These are phyloP conservation scores for Aleiodes leptofemur DNA, from an alignment of 2,888 invertebrate genomes.

Conservation along the genomic window DNA sequence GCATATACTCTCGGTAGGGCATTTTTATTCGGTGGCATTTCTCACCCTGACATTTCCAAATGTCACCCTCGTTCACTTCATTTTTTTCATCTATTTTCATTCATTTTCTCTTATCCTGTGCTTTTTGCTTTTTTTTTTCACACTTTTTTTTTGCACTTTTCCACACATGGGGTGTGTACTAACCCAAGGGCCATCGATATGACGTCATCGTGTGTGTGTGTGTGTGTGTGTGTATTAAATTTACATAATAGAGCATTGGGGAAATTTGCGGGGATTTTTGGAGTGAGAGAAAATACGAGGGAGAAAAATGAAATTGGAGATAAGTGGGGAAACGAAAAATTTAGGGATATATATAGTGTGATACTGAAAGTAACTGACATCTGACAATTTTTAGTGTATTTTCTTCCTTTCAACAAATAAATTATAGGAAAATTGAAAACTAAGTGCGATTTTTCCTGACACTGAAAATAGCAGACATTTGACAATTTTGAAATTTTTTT, in stretches of 20 bases:
- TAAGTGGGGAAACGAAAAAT: conserved; percentile 17
- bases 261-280: too few species aligned
- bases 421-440: too few species aligned
- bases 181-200: conserved; percentile 42
- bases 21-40: conserved; percentile 60
- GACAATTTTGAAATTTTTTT: too few species aligned
- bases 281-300: too few species aligned
- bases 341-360: too few species aligned
- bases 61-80: conserved; percentile 53
- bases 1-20: conserved; percentile 42
- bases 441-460: too few species aligned
- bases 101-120: conserved; percentile 8
- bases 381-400: too few species aligned
- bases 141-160: conserved; percentile 41
- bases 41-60: conserved; percentile 66
- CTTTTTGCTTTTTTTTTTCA: conserved; percentile 38
- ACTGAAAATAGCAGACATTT: too few species aligned
- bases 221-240: conserved; percentile 63
- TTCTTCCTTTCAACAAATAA: too few species aligned
- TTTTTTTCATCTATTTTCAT: background rate
- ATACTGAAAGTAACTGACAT: too few species aligned
- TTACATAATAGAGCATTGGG: conserved; percentile 69
- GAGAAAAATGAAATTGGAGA: too few species aligned
- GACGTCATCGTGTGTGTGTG: conserved; percentile 50
- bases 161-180: too few species aligned